Conservation (phyloP, 2,888 invertebrate genomes). For the Lamellibrachia columna region DNA sequence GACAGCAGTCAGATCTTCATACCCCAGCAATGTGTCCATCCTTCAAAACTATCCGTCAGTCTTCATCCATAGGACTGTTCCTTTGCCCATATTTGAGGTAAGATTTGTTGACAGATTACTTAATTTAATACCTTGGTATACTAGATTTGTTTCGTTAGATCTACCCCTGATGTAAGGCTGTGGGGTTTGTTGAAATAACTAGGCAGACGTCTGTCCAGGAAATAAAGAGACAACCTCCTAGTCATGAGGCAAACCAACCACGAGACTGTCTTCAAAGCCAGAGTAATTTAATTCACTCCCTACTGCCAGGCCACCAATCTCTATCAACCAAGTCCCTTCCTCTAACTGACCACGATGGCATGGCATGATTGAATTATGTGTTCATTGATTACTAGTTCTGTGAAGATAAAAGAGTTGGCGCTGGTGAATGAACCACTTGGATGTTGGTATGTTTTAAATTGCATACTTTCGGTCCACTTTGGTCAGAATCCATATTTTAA, state of each 20-base stretch:
- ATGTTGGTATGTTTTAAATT: not conserved
- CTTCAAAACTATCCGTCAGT: no score
- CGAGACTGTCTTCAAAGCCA: not conserved
- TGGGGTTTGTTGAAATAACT: not conserved
- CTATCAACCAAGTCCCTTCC: not conserved
- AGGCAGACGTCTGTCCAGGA: not conserved
- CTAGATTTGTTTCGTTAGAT: not conserved
- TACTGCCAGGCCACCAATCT: not conserved
- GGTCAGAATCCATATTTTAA: not conserved
- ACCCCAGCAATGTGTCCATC: no score
- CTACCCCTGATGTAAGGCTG: not conserved
- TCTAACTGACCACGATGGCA: not conserved
- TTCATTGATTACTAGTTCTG: not conserved
- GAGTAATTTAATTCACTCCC: not conserved
- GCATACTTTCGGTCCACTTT: not conserved
- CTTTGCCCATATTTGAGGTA: no score
- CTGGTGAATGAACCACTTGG: not conserved
- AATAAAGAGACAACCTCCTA: not conserved
- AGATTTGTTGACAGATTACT: no score
- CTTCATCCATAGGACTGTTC: no score
- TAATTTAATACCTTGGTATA: no score
- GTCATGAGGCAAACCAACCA: not conserved
- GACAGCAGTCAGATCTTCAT: no score
- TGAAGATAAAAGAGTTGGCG: not conserved
- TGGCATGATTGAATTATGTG: not conserved